Conservation (phyloP, 2,888 invertebrate species). For the Acholoe squamosa region DNA sequence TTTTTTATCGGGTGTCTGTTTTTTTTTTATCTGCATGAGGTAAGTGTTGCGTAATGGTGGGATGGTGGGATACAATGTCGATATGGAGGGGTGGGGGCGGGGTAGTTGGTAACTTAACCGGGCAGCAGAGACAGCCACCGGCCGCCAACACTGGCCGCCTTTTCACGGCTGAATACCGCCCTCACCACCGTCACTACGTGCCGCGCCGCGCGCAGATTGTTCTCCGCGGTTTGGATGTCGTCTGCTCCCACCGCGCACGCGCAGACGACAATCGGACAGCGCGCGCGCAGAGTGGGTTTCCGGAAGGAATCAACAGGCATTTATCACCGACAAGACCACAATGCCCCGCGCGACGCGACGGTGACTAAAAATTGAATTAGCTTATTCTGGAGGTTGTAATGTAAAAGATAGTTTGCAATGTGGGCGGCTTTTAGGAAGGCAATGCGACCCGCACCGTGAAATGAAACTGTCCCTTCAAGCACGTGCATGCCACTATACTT, state of each 20-base stretch:
- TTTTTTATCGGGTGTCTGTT: background rate
- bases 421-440: conserved; percentile 3
- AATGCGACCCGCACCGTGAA: conserved; percentile 17
- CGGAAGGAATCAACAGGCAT: conserved; percentile 19
- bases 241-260: background rate
- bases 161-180: background rate
- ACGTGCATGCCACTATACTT: background rate
- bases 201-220: background rate
- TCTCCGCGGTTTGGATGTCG: conserved; percentile 15
- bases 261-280: background rate
- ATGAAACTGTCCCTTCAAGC: background rate
- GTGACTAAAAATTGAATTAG: conserved; percentile 30
- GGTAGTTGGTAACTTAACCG: background rate
- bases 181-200: background rate
- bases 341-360: background rate
- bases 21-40: background rate
- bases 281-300: background rate
- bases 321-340: conserved; percentile 57
- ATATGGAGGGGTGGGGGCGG: conserved; percentile 10
- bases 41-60: conserved; percentile 60
- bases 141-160: conserved; percentile 27
- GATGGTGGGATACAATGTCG: conserved; percentile 45
- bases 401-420: background rate
- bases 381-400: background rate
- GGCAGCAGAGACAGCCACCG: background rate